A percentile compares a stretch with the other conserved stretches of the same genome.
Evolutionary conservation across 2,888 invertebrate genomes (phyloP).

Genomic region (Caenorhabditis sp.): DNA sequence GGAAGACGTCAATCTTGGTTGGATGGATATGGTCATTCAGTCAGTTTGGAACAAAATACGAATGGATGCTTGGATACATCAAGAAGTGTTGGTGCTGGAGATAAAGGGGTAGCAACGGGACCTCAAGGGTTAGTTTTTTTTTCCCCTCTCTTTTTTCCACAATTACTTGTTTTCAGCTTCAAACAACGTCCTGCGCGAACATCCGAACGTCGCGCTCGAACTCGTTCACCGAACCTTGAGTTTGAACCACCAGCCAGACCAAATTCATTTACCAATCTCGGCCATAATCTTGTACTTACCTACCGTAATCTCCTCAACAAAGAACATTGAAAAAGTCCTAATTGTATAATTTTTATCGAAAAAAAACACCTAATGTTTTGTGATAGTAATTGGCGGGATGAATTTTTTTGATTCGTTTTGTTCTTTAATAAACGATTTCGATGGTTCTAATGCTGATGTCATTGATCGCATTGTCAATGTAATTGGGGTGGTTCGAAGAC

Average conservation of each 20-base stretch:
- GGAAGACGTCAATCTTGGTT: slow-evolving; percentile 67
- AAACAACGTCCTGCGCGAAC: slow-evolving; percentile 35
- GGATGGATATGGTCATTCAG: slow-evolving; percentile 58
- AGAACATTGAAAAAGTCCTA: slow-evolving; percentile 14
- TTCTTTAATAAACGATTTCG: background rate
- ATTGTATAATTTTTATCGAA: background rate
- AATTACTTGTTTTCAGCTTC: slow-evolving; percentile 43
- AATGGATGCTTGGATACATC: slow-evolving; percentile 34
- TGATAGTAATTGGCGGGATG: slow-evolving; percentile 2
- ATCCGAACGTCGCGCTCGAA: slow-evolving; percentile 60
- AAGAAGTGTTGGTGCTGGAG: slow-evolving; percentile 16
- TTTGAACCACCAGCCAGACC: slow-evolving; percentile 59
- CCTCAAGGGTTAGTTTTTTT: too few species aligned
- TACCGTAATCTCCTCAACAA: slow-evolving; percentile 55
- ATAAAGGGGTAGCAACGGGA: background rate
- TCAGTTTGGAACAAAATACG: slow-evolving; percentile 47
- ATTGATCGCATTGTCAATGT: slow-evolving; percentile 20
- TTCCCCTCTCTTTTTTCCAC: too few species aligned
- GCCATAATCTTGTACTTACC: slow-evolving; percentile 67
- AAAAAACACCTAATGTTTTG: slow-evolving; percentile 4
- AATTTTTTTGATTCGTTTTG: slow-evolving; percentile 1
- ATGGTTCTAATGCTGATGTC: background rate
- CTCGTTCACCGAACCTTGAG: slow-evolving; percentile 60
- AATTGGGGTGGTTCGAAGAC: slow-evolving; percentile 39
- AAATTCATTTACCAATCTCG: slow-evolving; percentile 68